These are phyloP conservation scores for Mastomys natalensis DNA, from an alignment of 2,113 vertebrate genomes.

Conservation along the genomic window DNA sequence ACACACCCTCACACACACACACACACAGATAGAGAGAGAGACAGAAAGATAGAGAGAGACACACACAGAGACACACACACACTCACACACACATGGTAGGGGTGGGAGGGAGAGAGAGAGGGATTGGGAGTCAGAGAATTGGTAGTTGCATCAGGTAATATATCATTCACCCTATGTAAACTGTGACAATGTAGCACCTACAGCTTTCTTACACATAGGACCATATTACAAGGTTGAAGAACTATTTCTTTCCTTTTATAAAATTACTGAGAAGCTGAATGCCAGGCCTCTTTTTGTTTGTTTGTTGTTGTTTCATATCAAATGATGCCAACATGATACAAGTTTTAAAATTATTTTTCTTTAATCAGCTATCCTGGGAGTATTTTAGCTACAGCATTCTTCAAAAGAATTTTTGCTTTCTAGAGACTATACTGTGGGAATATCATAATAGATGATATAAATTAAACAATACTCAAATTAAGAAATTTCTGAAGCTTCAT, in stretches of 20 bases:
- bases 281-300: neutral
- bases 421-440: neutral
- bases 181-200: neutral
- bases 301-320: neutral
- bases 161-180: neutral
- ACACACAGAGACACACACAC: neutral
- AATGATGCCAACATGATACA: neutral
- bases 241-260: neutral
- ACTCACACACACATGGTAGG: neutral
- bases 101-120: no score
- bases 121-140: neutral
- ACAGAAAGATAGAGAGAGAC: neutral
- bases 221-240: neutral
- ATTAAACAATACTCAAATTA: neutral
- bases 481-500: neutral
- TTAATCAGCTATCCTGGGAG: neutral
- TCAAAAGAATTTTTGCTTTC: neutral
- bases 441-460: neutral
- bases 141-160: neutral
- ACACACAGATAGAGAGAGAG: neutral
- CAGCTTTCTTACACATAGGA: neutral
- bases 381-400: neutral
- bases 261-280: neutral
- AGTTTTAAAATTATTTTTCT: neutral
- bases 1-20: neutral